phyloP scores from a whole-genome alignment of 2,113 vertebrate genomes.

The Colossoma macropomum region DNA sequence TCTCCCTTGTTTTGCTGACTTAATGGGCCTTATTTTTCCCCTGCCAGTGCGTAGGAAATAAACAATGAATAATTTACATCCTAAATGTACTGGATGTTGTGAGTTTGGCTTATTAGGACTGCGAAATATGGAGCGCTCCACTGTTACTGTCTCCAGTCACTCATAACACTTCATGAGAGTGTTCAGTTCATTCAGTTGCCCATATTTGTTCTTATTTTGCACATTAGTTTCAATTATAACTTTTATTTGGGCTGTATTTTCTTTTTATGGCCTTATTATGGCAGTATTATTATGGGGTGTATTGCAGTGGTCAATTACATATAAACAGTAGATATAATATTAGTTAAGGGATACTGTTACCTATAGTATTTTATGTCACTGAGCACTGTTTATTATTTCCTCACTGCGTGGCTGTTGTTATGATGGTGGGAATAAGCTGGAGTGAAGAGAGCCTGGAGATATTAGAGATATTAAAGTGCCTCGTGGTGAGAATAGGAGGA shows the following conservation, averaged over 20 bases:
- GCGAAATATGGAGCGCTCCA: slow-evolving; percentile 1
- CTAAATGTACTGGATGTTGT: slow-evolving; percentile 21
- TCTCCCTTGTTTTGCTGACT: neutral
- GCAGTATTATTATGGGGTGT: neutral
- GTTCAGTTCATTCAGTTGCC: neutral
- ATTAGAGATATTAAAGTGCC: neutral
- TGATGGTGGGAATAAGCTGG: neutral
- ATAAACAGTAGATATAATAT: neutral
- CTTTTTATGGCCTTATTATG: neutral
- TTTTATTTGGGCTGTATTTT: neutral
- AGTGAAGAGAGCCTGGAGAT: neutral
- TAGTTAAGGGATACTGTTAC: neutral
- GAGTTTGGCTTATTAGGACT: slow-evolving; percentile 4
- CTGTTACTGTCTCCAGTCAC: neutral
- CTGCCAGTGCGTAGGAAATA: slow-evolving; percentile 26
- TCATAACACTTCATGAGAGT: neutral
- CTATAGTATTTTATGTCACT: neutral
- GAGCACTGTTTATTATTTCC: neutral
- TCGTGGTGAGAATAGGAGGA: neutral
- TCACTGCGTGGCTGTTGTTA: neutral
- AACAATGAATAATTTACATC: slow-evolving; percentile 31
- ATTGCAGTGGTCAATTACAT: neutral
- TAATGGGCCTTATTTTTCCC: slow-evolving; percentile 19
- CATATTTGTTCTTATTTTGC: neutral
- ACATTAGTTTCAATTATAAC: neutral